phyloP scores from a whole-genome alignment of 2,797 vertebrate genomes.

The Danio jaintianensis region DNA sequence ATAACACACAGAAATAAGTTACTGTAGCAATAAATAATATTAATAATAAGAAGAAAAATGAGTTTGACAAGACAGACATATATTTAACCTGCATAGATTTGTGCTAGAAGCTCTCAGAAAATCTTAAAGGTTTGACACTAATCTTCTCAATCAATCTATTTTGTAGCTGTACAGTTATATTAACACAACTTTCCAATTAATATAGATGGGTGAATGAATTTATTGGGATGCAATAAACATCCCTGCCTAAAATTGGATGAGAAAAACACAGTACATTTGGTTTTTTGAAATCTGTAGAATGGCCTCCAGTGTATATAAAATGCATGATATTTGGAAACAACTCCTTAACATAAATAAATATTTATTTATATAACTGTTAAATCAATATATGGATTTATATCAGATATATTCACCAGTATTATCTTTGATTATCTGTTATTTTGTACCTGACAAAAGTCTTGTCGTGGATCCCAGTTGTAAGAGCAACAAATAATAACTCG shows the following conservation, averaged over 20 bases:
- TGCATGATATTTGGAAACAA: background rate
- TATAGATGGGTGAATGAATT: background rate
- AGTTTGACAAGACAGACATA: background rate
- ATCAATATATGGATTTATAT: background rate
- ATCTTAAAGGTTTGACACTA: background rate
- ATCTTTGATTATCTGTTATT: background rate
- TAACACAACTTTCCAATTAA: background rate
- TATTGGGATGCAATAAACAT: background rate
- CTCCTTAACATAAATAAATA: background rate
- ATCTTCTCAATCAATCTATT: background rate
- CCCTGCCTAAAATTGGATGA: background rate
- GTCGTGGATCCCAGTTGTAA: background rate
- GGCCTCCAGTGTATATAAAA: background rate
- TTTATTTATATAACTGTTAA: background rate
- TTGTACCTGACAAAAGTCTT: no score
- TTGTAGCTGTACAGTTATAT: background rate
- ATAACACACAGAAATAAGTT: background rate
- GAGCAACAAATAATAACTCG: background rate
- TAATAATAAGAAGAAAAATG: background rate
- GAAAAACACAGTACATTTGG: background rate
- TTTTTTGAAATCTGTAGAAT: background rate
- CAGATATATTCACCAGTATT: background rate
- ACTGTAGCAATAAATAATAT: background rate
- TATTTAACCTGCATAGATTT: slow-evolving; percentile 28
- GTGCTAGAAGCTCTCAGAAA: slow-evolving; percentile 1